A percentile compares a stretch with the other conserved stretches of the same genome.
These are phyloP conservation scores for Trypoxylus dichotomus DNA, from an alignment of 1,140 invertebrate genomes.

Conservation along the genomic window DNA sequence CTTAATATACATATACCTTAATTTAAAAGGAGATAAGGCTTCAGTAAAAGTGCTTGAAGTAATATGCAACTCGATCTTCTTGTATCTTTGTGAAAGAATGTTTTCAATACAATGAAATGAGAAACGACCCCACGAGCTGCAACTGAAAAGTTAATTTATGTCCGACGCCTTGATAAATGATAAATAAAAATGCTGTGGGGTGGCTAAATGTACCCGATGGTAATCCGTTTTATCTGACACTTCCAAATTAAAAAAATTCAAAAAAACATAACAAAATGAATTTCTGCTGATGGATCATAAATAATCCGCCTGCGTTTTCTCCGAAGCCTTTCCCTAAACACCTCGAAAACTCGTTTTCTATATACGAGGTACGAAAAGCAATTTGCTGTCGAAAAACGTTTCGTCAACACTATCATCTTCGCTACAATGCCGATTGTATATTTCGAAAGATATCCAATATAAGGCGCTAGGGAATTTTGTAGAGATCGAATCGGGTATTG, in stretches of 20 bases:
- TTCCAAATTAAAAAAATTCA: background rate
- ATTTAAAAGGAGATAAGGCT: too few species aligned
- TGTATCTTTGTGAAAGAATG: too few species aligned
- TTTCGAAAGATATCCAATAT: background rate
- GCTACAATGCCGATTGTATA: background rate
- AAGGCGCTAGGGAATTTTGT: background rate
- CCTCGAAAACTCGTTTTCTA: background rate
- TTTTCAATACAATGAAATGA: background rate
- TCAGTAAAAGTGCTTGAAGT: background rate
- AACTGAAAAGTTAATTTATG: background rate
- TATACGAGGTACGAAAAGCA: background rate
- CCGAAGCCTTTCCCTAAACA: background rate
- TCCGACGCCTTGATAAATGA: background rate
- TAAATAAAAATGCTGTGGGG: background rate
- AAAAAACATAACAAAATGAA: background rate
- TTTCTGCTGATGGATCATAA: background rate
- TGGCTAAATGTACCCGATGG: background rate
- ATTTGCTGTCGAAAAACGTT: background rate
- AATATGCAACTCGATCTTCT: background rate
- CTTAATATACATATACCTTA: too few species aligned
- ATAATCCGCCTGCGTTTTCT: background rate
- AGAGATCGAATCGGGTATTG: background rate
- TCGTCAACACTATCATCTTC: conserved; percentile 7
- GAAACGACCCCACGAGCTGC: background rate
- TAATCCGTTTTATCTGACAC: background rate